Percentiles rank a stretch among this genome's conserved stretches.
Evolutionary conservation across 2,888 invertebrate species (phyloP).

Genomic region (Marasmarcha lunaedactyla): DNA sequence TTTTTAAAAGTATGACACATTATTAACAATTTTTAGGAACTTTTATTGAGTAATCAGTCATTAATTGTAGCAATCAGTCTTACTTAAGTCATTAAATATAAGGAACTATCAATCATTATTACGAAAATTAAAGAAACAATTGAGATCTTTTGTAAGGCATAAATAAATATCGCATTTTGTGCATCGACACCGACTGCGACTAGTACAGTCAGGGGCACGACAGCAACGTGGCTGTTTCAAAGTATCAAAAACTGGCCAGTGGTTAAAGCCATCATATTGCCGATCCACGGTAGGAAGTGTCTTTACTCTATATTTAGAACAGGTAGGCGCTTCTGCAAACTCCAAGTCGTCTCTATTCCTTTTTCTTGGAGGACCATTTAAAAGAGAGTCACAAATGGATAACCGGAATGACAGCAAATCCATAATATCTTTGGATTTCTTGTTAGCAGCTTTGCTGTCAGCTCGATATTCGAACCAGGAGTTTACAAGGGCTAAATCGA

Average conservation of each 20-base stretch:
- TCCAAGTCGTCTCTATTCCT: slow-evolving; percentile 11
- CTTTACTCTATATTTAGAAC: slow-evolving; percentile 12
- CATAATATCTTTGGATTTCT: slow-evolving; percentile 15
- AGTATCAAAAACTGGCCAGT: slow-evolving; percentile 15
- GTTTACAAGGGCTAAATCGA: slow-evolving; percentile 15
- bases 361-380: slow-evolving; percentile 12
- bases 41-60: too few species aligned
- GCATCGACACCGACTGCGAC: slow-evolving; percentile 17
- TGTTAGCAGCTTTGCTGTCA: slow-evolving; percentile 8
- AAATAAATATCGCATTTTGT: slow-evolving; percentile 18
- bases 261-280: slow-evolving; percentile 15
- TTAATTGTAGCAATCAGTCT: too few species aligned
- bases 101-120: too few species aligned
- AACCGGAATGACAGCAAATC: slow-evolving; percentile 16
- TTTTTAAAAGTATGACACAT: too few species aligned
- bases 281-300: slow-evolving; percentile 12
- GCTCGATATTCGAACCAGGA: slow-evolving; percentile 18
- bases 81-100: too few species aligned
- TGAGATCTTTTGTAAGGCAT: too few species aligned
- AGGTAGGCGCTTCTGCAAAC: slow-evolving; percentile 11
- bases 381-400: too few species aligned
- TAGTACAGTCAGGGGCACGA: slow-evolving; percentile 9
- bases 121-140: too few species aligned
- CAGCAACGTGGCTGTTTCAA: slow-evolving; percentile 11
- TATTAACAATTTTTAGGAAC: too few species aligned